These are phyloP conservation scores for Oryzias sinensis DNA, from an alignment of 2,797 vertebrate species.

Conservation along the genomic window DNA sequence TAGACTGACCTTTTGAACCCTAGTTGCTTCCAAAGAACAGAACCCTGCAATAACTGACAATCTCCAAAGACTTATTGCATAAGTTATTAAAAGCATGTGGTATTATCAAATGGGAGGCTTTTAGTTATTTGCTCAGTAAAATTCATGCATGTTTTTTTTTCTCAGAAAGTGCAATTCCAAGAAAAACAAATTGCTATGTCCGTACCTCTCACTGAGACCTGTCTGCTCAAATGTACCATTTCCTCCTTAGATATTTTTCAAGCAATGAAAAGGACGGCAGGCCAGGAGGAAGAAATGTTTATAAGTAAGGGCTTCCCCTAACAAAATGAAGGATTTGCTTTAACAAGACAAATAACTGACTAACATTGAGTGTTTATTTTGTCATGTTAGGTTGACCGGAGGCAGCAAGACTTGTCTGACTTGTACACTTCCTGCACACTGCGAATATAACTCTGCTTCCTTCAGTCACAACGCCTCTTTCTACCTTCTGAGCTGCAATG, in stretches of 20 bases:
- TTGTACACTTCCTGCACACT: constrained; percentile 79
- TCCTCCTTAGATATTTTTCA: constrained; percentile 84
- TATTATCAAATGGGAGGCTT: no score
- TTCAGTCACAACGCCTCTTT: constrained; percentile 85
- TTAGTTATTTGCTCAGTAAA: no score
- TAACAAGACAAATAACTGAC: neutral
- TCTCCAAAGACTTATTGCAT: no score
- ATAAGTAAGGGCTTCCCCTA: constrained; percentile 78
- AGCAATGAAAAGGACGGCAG: constrained; percentile 81
- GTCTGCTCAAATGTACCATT: neutral
- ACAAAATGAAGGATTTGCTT: neutral
- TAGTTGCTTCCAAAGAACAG: no score
- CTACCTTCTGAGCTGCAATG: constrained; percentile 85
- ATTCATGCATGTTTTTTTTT: neutral
- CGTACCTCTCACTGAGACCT: neutral
- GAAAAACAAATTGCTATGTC: neutral
- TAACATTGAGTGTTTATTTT: constrained; percentile 3
- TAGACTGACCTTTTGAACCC: no score
- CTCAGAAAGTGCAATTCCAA: neutral
- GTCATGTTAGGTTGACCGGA: constrained; percentile 31
- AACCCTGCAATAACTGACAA: no score
- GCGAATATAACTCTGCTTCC: constrained; percentile 86
- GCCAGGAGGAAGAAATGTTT: constrained; percentile 91
- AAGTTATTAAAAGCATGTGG: no score
- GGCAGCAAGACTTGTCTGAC: constrained; percentile 79